Evolutionary conservation across 2,797 vertebrate species (phyloP), one percentile per base, ranked within the genome.

Genomic region (Mycteria americana): DNA sequence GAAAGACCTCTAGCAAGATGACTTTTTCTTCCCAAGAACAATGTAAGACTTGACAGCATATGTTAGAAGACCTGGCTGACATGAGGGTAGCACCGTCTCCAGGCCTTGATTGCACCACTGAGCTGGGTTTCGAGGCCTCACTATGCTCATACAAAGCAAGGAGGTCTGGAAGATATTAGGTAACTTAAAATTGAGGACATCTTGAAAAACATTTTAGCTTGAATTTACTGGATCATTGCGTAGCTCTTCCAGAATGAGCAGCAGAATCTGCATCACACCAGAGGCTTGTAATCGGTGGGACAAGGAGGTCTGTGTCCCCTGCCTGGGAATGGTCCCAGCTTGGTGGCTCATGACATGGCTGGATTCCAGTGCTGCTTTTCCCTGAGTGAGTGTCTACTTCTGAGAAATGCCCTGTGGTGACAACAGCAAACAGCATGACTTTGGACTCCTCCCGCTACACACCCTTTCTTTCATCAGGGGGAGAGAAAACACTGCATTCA

Each of bases 181-280:
- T 63, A 63, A 83, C 33, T 65, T 63, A 67, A 85, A 91, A 70
- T 16, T 59, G 35, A 82, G 30, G 10, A 18, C 24, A 30, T 46
- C 45, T 48, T n/a, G 43, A 60, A 67, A 64, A 77, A 23, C 12
- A 16, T 35, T 91, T 63, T n/a, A 41, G 7, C 39, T 56, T 64
- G 48, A 85, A 70, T 85, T 77, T 60, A 45, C 56, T 3, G 3
- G 39, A 69, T 54, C 3, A 0, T 13, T 43, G 18, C 0, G 1
- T 39, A 62, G 39, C 25, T 48, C 35, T 70, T 92, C 54, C 23
- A 39, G 73, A 77, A 35, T 4, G 14, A 56, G 22, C 50, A 48
- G 28, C 50, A 79, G 70, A 67, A 51, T 37, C 28, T 74, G 41
- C 41, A 59, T 57, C 64, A n/a, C 56, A 53, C 9, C 33, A 30